Evolutionary conservation across 2,113 vertebrate genomes (phyloP).

Genomic region (Rhinogobius similis): DNA sequence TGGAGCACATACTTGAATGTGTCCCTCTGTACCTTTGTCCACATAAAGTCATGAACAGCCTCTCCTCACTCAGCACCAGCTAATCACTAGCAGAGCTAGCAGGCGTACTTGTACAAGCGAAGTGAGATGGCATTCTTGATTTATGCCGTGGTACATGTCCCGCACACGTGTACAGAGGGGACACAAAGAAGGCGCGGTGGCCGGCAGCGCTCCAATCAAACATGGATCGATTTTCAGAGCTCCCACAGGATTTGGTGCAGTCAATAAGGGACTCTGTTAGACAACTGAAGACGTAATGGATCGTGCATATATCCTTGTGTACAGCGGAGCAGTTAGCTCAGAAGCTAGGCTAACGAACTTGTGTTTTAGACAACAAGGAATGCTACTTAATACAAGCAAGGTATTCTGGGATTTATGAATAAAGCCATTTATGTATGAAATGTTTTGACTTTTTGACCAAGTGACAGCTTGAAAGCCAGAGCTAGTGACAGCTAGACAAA

Average conservation of each 20-base stretch:
- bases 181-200: constrained; percentile 46
- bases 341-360: background rate
- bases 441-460: background rate
- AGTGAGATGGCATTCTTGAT: constrained; percentile 18
- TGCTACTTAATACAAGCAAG: background rate
- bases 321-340: constrained; percentile 32
- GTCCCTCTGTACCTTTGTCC: background rate
- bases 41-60: constrained; percentile 25
- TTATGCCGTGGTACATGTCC: background rate
- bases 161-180: constrained; percentile 14
- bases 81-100: constrained; percentile 22
- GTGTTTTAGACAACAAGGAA: background rate
- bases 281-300: constrained; percentile 70
- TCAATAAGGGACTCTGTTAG: constrained; percentile 70
- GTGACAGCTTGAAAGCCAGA: too few relatives aligned
- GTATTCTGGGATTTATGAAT: background rate
- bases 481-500: too few relatives aligned
- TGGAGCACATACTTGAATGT: background rate
- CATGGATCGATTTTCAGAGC: constrained; percentile 65
- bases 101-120: constrained; percentile 13
- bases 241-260: constrained; percentile 53
- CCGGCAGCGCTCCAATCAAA: constrained; percentile 62
- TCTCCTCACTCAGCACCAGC: constrained; percentile 30
- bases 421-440: too few relatives aligned
- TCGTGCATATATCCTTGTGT: constrained; percentile 37